Evolutionary conservation across 2,888 invertebrate genomes (phyloP), one percentile per base, ranked within the genome.

Genomic region (Didymodactylos carnosus): DNA sequence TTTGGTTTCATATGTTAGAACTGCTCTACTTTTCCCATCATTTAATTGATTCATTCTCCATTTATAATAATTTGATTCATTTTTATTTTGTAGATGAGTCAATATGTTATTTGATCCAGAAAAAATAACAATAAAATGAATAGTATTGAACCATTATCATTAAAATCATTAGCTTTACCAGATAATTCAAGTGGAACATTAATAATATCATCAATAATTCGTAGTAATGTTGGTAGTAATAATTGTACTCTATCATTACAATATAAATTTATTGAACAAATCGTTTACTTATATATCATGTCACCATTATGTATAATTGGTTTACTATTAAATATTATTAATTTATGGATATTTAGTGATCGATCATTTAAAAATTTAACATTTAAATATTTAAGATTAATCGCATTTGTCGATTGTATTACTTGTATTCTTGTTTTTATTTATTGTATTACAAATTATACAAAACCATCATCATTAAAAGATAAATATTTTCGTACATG

Each of bases 361-460:
- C 71, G 53, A 62, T 43, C 62, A 43, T 74, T 74, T 69, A 74
- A 71, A n/a, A 46, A 71, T 40, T 71, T 74, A 25, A 74, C 74
- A 69, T 74, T 74, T 53, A 74, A 71, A 53, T 74, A 74, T 29
- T 62, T 74, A 43, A 51, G 74, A n/a, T 41, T 74, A 6, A 53
- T 74, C 13, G 69, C 74, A 39, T 62, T 74, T 39, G 71, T 49
- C 27, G 74, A 74, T 39, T 53, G 39, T 62, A 71, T 74, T 25
- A 74, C 71, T 35, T 71, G 74, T 27, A 71, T 71, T 16, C 43
- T 74, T 3, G 71, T 74, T 16, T 43, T 74, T 41, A 71, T 71
- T 4, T 74, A 74, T 39, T 74, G 74, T 46, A 39, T 74, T 27
- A 74, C 74, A 11, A 53, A 71, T 23, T 74, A 74, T 70, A 74